Base-by-base conservation (phyloP, 2,113 vertebrate species). In the Bombycilla garrulus region DNA sequence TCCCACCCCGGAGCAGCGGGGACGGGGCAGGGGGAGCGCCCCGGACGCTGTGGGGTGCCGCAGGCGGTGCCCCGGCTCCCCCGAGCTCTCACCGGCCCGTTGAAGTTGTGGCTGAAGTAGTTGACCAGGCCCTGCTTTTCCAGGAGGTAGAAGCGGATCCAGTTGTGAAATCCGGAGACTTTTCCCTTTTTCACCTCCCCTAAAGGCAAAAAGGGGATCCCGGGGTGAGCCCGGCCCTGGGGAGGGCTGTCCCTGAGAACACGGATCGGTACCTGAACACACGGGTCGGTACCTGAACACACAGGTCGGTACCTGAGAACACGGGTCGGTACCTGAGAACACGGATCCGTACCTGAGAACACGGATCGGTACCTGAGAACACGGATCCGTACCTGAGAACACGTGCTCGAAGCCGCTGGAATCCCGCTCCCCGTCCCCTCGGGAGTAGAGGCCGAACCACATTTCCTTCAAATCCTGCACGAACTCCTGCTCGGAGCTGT, bases 391-490 rank as follows among this genome's bases (percentile, higher is more conserved):
- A 99, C 99, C 99, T 97, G 98, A 97, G 96, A 99, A 99, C 90
- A 99, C 98, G 58, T 99, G 99, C 90, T 99, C 99, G 60, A 99
- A 99, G 54, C 99, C 99, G 4, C 99, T 99, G 72, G 99, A 99
- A 65, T 99, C 99, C 47, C 56, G 35, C 12, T 97, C 96, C 0
- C 96, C 98, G 0, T 83, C 95, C 15, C 96, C 86, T 57, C 99
- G 97, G 31, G 99, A 99, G 95, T 99, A 99, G 12, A 99, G 98
- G 9, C 99, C 99, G 13, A 99, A 99, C 99, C 99, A 99, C 99
- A 99, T 99, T 95, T 98, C 98, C 97, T 98, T 98, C 87, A 99
- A 80, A 88, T 99, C 99, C 0, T 95, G 26, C 3, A 98, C 5
- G 6, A 99, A 99, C 28, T 98, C 98, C 50, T 95, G 92, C 94